Percentiles rank a stretch among this genome's conserved stretches.
These are phyloP conservation scores for Gisinianus flammeolus DNA, from an alignment of 2,888 invertebrate genomes.

Conservation along the genomic window DNA sequence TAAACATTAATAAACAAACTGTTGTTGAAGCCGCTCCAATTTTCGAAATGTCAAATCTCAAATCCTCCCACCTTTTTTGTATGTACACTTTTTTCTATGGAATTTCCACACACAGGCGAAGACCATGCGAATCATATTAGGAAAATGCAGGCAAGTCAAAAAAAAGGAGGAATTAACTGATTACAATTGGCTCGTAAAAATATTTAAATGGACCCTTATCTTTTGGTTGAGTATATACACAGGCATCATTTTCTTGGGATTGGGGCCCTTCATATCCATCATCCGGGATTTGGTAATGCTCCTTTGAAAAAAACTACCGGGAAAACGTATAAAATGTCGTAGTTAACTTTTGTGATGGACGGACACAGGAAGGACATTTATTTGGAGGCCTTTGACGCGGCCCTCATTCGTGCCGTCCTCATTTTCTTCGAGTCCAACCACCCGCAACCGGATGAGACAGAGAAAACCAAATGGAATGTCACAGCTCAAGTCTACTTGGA, in stretches of 20 bases:
- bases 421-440: conserved; percentile 59
- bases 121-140: conserved; percentile 90
- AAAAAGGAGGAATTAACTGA: no score
- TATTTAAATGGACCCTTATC: no score
- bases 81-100: no score
- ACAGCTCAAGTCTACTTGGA: conserved; percentile 47
- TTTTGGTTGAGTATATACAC: no score
- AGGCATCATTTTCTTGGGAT: conserved; percentile 94
- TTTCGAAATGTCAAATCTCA: no score
- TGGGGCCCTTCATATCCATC: conserved; percentile 82
- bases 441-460: conserved; percentile 49
- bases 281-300: conserved; percentile 82
- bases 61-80: no score
- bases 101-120: no score
- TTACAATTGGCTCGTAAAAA: no score
- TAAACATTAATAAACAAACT: no score
- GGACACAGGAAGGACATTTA: conserved; percentile 71
- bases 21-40: no score
- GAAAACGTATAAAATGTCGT: no score
- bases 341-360: not conserved
- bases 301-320: not conserved
- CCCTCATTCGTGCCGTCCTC: conserved; percentile 71
- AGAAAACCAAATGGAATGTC: conserved; percentile 47
- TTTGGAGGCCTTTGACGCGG: conserved; percentile 71
- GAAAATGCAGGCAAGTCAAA: conserved; percentile 94